phyloP scores from a whole-genome alignment of 2,888 invertebrate species.

The Seladonia tumulorum region DNA sequence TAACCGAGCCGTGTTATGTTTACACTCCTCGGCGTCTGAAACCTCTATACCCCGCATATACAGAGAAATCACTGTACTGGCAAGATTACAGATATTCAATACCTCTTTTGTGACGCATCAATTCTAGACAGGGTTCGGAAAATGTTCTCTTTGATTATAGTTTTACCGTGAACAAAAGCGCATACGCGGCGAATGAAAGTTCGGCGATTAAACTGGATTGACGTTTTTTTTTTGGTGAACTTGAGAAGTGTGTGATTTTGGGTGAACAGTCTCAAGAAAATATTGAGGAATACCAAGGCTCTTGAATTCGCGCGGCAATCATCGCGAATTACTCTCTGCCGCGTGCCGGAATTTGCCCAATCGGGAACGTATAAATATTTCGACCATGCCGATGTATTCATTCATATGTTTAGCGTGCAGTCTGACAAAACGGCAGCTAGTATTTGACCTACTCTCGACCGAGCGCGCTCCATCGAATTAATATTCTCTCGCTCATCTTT shows the following conservation, averaged over 20 bases:
- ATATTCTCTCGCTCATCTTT: conserved; percentile 4
- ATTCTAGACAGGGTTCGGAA: not conserved
- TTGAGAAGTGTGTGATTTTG: not conserved
- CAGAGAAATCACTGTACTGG: not conserved
- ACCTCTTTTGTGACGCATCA: not conserved
- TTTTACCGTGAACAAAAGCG: not conserved
- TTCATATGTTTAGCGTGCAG: conserved; percentile 10
- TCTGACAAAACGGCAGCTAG: not conserved
- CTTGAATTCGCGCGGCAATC: conserved; percentile 16
- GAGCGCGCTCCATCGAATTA: conserved; percentile 15
- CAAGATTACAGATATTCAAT: not conserved
- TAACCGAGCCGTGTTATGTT: no score
- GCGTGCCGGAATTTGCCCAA: conserved; percentile 26
- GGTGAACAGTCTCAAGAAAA: not conserved
- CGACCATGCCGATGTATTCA: conserved; percentile 18
- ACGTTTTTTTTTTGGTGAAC: not conserved
- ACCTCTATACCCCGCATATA: no score
- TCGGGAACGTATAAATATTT: conserved; percentile 32
- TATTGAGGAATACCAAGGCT: not conserved
- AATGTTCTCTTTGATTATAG: not conserved
- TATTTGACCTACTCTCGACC: conserved; percentile 34
- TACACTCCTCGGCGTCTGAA: no score
- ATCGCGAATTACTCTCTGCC: conserved; percentile 19
- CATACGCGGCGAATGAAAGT: not conserved
- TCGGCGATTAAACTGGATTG: not conserved